phyloP scores from a whole-genome alignment of 2,797 vertebrate genomes.

The Pantherophis alleghaniensis region DNA sequence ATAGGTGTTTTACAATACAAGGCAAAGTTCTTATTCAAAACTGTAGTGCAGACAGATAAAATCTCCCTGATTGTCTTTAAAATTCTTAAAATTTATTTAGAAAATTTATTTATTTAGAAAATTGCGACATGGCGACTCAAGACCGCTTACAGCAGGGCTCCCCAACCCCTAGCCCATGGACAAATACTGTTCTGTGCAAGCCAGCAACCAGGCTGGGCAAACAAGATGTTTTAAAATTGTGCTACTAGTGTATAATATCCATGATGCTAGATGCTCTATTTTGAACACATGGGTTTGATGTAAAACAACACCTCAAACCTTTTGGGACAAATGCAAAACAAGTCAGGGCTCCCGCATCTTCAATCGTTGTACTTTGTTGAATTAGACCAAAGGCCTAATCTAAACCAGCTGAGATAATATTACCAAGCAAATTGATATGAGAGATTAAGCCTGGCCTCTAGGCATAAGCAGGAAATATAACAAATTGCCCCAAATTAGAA shows the following conservation, averaged over 20 bases:
- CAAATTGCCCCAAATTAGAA: not conserved
- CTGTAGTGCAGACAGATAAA: not conserved
- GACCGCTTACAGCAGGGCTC: no score
- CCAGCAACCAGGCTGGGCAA: no score
- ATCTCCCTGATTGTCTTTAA: not conserved
- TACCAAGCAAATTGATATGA: not conserved
- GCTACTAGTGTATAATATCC: not conserved
- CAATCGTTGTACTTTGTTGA: not conserved
- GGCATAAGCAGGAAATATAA: not conserved
- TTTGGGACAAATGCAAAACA: not conserved
- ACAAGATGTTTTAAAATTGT: not conserved
- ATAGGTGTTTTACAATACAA: not conserved
- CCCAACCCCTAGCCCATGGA: no score
- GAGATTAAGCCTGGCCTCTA: not conserved
- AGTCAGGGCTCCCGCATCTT: not conserved
- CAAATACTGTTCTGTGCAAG: accelerated
- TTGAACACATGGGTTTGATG: not conserved
- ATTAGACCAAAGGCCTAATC: not conserved
- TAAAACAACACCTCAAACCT: not conserved
- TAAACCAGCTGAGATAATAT: not conserved
- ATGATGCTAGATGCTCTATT: not conserved
- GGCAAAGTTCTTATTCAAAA: not conserved
- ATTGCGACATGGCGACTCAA: no score
- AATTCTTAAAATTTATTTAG: not conserved
- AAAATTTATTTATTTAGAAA: no score